These are phyloP conservation scores for Drosophila imparisetae DNA, from an alignment of 2,888 invertebrate species.

Conservation along the genomic window DNA sequence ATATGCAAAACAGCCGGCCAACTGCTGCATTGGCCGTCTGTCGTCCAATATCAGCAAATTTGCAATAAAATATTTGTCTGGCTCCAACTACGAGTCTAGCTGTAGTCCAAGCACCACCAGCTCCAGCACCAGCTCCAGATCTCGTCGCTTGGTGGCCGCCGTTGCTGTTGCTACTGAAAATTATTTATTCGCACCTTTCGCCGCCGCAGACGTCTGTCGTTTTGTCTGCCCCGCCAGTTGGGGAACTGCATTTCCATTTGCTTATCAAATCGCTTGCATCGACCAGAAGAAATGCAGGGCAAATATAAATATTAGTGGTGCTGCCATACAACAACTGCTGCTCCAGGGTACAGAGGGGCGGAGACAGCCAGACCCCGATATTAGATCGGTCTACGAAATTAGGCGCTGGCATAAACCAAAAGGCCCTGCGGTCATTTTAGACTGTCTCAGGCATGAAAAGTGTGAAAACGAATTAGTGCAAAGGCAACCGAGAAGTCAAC, in stretches of 20 bases:
- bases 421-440: conserved; percentile 54
- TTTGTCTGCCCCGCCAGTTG: conserved; percentile 5
- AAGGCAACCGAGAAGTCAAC: conserved; percentile 24
- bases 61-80: conserved; percentile 80
- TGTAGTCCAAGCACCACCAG: conserved; percentile 16
- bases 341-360: conserved; percentile 31
- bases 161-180: conserved; percentile 66
- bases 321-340: conserved; percentile 27
- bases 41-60: conserved; percentile 78
- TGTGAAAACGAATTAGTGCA: conserved; percentile 76
- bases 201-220: conserved; percentile 41
- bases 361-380: conserved; percentile 32
- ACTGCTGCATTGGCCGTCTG: conserved; percentile 59
- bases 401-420: conserved; percentile 56
- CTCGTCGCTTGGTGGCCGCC: conserved; percentile 43
- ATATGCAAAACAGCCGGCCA: conserved; percentile 72
- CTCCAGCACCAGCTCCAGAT: conserved; percentile 24
- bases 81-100: conserved; percentile 43
- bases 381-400: conserved; percentile 64
- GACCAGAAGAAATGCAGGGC: conserved; percentile 74
- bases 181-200: conserved; percentile 79
- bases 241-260: conserved; percentile 65
- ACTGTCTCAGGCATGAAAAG: conserved; percentile 71
- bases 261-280: conserved; percentile 74
- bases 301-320: conserved; percentile 73